phyloP scores from a whole-genome alignment of 2,888 invertebrate genomes.

The Anagyrus pseudococci region DNA sequence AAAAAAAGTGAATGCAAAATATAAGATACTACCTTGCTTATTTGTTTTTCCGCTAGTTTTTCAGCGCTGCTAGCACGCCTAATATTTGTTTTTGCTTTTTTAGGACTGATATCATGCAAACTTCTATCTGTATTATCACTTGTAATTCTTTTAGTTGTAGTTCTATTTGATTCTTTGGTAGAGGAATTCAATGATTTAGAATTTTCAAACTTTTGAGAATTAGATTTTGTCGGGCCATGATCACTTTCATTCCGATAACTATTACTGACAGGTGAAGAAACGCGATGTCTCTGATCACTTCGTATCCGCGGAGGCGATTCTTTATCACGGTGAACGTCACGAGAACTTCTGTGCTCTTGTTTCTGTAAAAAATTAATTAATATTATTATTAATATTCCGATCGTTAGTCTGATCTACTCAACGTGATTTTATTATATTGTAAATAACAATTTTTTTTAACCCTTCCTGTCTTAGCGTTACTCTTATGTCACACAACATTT shows the following conservation, averaged over 20 bases:
- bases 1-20: slow-evolving; percentile 11
- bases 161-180: slow-evolving; percentile 38
- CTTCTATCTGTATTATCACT: slow-evolving; percentile 45
- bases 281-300: slow-evolving; percentile 46
- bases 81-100: slow-evolving; percentile 39
- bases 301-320: slow-evolving; percentile 48
- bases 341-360: slow-evolving; percentile 31
- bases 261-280: slow-evolving; percentile 42
- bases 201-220: slow-evolving; percentile 42
- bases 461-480: no score
- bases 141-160: slow-evolving; percentile 44
- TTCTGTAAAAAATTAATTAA: slow-evolving; percentile 13
- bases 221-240: slow-evolving; percentile 37
- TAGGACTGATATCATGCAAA: slow-evolving; percentile 50
- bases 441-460: no score
- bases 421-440: no score
- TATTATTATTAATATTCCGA: slow-evolving; percentile 10
- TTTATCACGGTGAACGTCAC: slow-evolving; percentile 33
- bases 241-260: slow-evolving; percentile 48
- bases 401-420: no score
- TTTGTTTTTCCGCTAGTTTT: slow-evolving; percentile 23
- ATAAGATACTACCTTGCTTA: slow-evolving; percentile 48
- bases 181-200: slow-evolving; percentile 39
- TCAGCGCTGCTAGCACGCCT: slow-evolving; percentile 17
- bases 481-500: no score